phyloP scores from a whole-genome alignment of 2,113 vertebrate genomes.

The Aptenodytes forsteri region DNA sequence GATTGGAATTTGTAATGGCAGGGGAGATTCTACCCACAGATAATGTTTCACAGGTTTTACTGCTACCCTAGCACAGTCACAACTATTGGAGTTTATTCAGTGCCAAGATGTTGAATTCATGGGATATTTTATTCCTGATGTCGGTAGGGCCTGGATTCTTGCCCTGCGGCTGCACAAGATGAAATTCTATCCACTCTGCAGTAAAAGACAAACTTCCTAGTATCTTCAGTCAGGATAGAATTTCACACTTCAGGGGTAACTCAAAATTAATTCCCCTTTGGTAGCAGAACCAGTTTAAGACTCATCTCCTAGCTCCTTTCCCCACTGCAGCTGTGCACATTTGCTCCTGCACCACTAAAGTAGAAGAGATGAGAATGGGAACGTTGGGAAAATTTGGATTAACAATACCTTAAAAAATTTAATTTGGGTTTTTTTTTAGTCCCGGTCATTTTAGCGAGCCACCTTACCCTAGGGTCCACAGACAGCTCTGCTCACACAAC shows the following conservation, averaged over 20 bases:
- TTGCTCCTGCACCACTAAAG: background rate
- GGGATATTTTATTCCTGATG: constrained; percentile 50
- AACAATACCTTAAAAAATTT: background rate
- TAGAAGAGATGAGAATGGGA: background rate
- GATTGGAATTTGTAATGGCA: background rate
- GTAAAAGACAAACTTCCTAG: constrained; percentile 1
- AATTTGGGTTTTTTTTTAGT: background rate
- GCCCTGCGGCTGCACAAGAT: background rate
- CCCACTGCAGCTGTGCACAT: background rate
- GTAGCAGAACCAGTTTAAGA: background rate
- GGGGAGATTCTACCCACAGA: background rate
- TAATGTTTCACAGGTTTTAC: constrained; percentile 3
- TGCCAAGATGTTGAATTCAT: constrained; percentile 42
- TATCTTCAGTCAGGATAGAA: constrained; percentile 3
- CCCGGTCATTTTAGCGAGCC: accelerated
- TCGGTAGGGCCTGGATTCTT: constrained; percentile 23
- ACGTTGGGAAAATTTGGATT: background rate
- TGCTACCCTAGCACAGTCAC: background rate
- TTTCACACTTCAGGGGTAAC: background rate
- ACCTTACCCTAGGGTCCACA: background rate
- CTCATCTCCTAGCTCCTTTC: background rate
- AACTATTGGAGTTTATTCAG: background rate
- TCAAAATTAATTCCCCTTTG: background rate
- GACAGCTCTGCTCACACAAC: background rate
- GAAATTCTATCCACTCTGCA: constrained; percentile 3